phyloP scores from a whole-genome alignment of 2,113 vertebrate genomes.

The Rana temporaria region DNA sequence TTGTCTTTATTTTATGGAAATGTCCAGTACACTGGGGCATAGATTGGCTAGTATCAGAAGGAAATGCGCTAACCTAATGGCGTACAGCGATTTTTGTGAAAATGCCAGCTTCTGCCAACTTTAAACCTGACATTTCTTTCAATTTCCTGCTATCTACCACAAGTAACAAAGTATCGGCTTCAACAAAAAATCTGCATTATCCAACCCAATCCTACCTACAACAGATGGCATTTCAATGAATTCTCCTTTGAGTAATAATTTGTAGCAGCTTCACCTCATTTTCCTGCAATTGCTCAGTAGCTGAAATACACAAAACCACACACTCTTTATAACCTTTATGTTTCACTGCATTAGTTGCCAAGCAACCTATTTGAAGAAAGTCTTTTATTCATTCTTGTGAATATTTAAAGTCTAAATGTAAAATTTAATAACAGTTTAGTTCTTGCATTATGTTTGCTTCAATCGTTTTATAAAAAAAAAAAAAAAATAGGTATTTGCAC shows the following conservation, averaged over 20 bases:
- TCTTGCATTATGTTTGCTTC: neutral
- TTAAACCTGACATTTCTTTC: neutral
- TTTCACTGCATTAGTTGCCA: slow-evolving; percentile 79
- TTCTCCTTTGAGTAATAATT: slow-evolving; percentile 52
- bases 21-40: no score
- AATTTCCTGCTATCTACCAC: neutral
- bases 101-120: no score
- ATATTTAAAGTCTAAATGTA: slow-evolving; percentile 66
- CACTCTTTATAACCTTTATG: slow-evolving; percentile 69
- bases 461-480: neutral
- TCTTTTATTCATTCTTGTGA: slow-evolving; percentile 76
- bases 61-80: no score
- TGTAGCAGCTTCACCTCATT: slow-evolving; percentile 54
- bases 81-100: no score
- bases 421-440: slow-evolving; percentile 60
- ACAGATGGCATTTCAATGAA: slow-evolving; percentile 61
- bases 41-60: no score
- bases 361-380: slow-evolving; percentile 78
- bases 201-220: neutral
- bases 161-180: neutral
- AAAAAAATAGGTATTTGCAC: no score
- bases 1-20: no score
- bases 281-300: slow-evolving; percentile 40
- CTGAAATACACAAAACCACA: slow-evolving; percentile 63
- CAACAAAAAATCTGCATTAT: neutral